Conservation (phyloP, 2,797 vertebrate genomes). For the Sebastes diploproa region DNA sequence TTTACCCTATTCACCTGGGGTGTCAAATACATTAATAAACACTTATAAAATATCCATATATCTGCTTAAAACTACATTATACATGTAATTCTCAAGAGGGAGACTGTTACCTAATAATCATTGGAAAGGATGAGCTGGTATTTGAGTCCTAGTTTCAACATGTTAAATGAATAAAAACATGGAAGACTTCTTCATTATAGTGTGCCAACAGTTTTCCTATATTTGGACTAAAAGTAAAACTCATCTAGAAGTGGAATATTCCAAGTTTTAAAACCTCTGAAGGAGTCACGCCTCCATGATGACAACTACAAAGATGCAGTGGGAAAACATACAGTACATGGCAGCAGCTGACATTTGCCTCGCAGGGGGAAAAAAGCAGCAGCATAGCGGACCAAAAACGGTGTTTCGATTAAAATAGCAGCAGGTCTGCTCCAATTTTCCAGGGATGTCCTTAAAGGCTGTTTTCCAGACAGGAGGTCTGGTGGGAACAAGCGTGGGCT, state of each 20-base stretch:
- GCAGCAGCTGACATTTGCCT: conserved; percentile 44
- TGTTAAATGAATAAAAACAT: background rate
- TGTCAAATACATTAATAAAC: background rate
- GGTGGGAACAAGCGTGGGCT: conserved; percentile 36
- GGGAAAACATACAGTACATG: conserved; percentile 19
- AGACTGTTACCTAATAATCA: background rate
- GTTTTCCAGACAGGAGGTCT: conserved; percentile 52
- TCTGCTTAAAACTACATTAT: background rate
- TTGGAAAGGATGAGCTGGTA: background rate
- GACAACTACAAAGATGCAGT: background rate
- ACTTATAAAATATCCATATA: background rate
- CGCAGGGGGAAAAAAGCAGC: conserved; percentile 19
- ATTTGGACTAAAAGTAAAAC: background rate
- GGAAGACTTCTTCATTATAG: background rate
- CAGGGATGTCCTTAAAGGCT: conserved; percentile 46
- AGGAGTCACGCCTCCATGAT: background rate
- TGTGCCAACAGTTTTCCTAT: background rate
- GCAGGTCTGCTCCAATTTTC: conserved; percentile 53
- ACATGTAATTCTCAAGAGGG: background rate
- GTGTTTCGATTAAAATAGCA: conserved; percentile 57
- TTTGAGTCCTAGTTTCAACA: background rate
- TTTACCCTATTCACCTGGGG: no score
- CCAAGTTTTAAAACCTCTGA: background rate
- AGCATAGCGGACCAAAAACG: conserved; percentile 3
- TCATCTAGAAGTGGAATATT: background rate